Base-by-base conservation (phyloP, 1,140 invertebrate species). In the Papilio helenus region DNA sequence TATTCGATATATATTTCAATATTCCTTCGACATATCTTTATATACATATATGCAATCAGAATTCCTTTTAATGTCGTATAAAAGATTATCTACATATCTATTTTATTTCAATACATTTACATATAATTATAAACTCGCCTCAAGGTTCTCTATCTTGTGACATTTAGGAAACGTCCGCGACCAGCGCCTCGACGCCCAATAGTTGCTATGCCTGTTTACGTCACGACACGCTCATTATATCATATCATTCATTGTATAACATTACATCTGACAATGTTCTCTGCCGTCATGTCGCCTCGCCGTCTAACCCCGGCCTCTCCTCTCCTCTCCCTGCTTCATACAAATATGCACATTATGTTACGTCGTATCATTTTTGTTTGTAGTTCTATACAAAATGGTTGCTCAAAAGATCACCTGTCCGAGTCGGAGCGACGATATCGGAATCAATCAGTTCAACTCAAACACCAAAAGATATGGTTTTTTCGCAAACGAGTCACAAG, bases 321-420 rank as follows among this genome's bases (percentile, higher is more conserved):
- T 34, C 44, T 81, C 79, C 79, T 78, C 81, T 81, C 82, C 82
- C 80, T 78, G 90, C 93, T 91, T 93, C 83, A 91, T 94, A 91
- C 76, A 79, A 88, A 89, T 89, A 89, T 90, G 90, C 90, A 93
- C 91, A 92, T 91, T 92, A 89, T 92, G 92, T 93, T 93, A 93
- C 92, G 91, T 93, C 92, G 89, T 94, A 88, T 93, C 90, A 92
- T 94, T 94, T 94, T 85, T 94, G 91, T 94, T 94, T 94, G 93
- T 94, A 94, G 93, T 94, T 93, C 90, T 94, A 92, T 93, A 89
- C 93, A 94, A 94, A 94, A 94, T 94, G 93, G 93, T 94, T 93
- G 88, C 92, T 91, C 89, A 90, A 94, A 94, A 91, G 90, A 91
- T 92, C 93, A 92, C 86, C 92, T 90, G 90, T 90, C 89, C 92